Evolutionary conservation across 1,140 invertebrate genomes (phyloP).

Genomic region (Ceratitis capitata): DNA sequence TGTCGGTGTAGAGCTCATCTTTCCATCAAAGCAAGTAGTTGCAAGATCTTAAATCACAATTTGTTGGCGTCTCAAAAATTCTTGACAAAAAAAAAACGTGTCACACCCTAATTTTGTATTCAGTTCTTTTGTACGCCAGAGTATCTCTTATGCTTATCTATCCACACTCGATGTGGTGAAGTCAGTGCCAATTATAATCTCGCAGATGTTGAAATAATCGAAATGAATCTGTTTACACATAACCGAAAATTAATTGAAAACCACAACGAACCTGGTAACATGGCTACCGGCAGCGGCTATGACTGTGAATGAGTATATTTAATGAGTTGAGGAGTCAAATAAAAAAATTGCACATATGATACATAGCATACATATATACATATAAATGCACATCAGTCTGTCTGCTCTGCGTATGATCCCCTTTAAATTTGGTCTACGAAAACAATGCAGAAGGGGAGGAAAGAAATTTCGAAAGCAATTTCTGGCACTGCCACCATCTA

Average conservation of each 20-base stretch:
- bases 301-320: constrained; percentile 2
- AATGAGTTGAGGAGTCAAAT: constrained; percentile 2
- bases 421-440: background rate
- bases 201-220: constrained; percentile 62
- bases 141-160: constrained; percentile 6
- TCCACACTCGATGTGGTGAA: constrained; percentile 8
- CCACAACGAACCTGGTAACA: constrained; percentile 18
- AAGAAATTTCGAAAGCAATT: background rate
- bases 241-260: constrained; percentile 62
- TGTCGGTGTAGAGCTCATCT: too few species aligned
- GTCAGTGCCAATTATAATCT: constrained; percentile 34
- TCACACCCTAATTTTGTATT: background rate
- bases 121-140: background rate
- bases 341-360: background rate
- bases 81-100: too few species aligned
- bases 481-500: background rate
- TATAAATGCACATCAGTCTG: background rate
- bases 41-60: too few species aligned
- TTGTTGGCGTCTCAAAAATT: too few species aligned
- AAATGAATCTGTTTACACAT: constrained; percentile 65
- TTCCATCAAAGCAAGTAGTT: too few species aligned
- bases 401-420: background rate
- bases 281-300: background rate
- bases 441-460: background rate
- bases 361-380: background rate